phyloP scores from a whole-genome alignment of 2,888 invertebrate species.

The Pyrocoelia pectoralis region DNA sequence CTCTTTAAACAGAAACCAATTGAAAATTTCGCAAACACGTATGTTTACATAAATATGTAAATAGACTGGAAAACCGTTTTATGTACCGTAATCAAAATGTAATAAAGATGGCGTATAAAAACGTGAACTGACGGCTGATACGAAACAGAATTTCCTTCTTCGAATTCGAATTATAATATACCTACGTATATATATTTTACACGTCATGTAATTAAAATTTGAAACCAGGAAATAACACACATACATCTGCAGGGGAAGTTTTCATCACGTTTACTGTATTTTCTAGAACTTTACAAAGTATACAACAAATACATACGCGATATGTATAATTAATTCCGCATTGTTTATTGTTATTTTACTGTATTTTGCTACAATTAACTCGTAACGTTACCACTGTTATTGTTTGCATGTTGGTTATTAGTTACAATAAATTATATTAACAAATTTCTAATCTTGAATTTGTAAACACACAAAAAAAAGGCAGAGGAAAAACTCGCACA shows the following conservation, averaged over 20 bases:
- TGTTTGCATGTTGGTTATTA: background rate
- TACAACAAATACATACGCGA: background rate
- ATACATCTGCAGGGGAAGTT: background rate
- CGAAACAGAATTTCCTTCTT: conserved; percentile 33
- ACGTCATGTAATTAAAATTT: background rate
- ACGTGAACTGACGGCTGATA: conserved; percentile 36
- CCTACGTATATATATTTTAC: background rate
- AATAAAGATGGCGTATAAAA: conserved; percentile 37
- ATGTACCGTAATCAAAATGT: conserved; percentile 38
- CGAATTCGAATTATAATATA: conserved; percentile 18
- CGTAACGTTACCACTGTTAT: background rate
- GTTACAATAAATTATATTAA: conserved; percentile 4
- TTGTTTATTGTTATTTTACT: conserved; percentile 10
- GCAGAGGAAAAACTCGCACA: conserved; percentile 15
- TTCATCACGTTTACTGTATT: background rate
- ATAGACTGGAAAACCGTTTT: conserved; percentile 34
- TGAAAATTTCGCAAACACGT: conserved; percentile 30
- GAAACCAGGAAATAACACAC: background rate
- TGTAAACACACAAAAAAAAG: background rate
- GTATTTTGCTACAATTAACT: conserved; percentile 9
- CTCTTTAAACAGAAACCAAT: conserved; percentile 21
- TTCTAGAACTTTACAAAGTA: conserved; percentile 12
- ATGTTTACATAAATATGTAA: conserved; percentile 31
- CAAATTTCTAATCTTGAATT: conserved; percentile 7
- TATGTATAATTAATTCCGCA: conserved; percentile 6